Evolutionary conservation across 1,140 invertebrate species (phyloP), one percentile per base, ranked within the genome.

Genomic region (Meteorus sp.): DNA sequence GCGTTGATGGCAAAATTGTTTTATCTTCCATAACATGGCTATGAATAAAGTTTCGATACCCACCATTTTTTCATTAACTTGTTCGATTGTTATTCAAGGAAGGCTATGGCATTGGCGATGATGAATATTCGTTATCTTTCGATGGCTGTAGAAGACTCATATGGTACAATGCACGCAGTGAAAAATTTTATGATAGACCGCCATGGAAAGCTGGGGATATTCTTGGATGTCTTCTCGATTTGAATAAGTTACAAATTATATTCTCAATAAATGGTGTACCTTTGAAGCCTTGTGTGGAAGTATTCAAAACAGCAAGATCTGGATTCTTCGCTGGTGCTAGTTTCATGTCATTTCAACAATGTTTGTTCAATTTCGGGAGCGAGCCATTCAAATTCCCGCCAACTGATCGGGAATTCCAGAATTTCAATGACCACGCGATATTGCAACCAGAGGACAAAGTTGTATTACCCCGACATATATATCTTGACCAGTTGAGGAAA

Each of bases 291-390:
- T 87, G 86, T 70, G 84, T 79, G 31, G 84, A 92, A 65, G 84
- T 95, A 53, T 95, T 95, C 74, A 84, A 86, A 68, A 87, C 85
- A 71, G 88, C 88, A 22, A 88, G 92, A 64, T 82, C 84, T 66
- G 93, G 92, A 53, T 95, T 94, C 79, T 96, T 94, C 80, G 93
- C 94, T 41, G 94, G 93, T 11, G 94, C 93, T 1, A 95, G 92
- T 80, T 95, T 96, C 71, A 96, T 97, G 94, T 93, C 93, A 54
- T 96, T 94, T 80, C 94, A 97, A 72, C 93, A 96, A 70, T 95
- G 93, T 81, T 83, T 88, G 43, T 96, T 97, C 77, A 97, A 97
- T 82, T 97, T 97, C 80, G 95, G 95, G 50, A 82, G 85, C 48
- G 83, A 86, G 63, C 86, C 90, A 2, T 97, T 95, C 77, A 83